phyloP scores from a whole-genome alignment of 2,797 vertebrate genomes.

The Poeciliopsis infans region DNA sequence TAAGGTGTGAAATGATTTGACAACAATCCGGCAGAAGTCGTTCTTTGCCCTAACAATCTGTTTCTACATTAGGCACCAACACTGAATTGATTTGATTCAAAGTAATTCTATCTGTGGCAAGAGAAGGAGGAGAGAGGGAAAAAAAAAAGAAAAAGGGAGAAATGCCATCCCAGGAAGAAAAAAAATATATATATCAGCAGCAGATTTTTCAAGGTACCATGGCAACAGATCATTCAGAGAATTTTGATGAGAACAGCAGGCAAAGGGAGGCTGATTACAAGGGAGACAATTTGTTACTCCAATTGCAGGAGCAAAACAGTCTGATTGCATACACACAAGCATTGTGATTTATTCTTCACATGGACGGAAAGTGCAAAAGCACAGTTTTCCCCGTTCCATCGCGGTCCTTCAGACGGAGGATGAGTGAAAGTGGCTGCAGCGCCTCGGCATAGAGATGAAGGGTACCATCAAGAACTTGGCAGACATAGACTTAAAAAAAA shows the following conservation, averaged over 20 bases:
- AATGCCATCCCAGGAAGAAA: constrained; percentile 56
- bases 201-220: constrained; percentile 83
- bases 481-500: constrained; percentile 31
- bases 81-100: constrained; percentile 54
- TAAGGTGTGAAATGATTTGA: constrained; percentile 24
- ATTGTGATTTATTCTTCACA: constrained; percentile 40
- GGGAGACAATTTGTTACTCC: constrained; percentile 80
- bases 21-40: constrained; percentile 18
- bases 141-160: constrained; percentile 47
- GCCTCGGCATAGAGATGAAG: constrained; percentile 49
- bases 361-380: constrained; percentile 40
- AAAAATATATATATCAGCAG: constrained; percentile 48
- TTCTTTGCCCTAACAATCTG: constrained; percentile 25
- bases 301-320: constrained; percentile 69
- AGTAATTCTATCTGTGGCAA: constrained; percentile 58
- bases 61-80: constrained; percentile 55
- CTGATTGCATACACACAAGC: constrained; percentile 67
- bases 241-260: constrained; percentile 83
- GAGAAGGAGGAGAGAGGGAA: constrained; percentile 35
- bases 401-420: constrained; percentile 35
- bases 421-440: constrained; percentile 36
- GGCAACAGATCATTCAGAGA: constrained; percentile 83
- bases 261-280: constrained; percentile 77
- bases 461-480: constrained; percentile 29
- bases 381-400: constrained; percentile 30